Conservation (phyloP, 2,888 invertebrate species). For the Bombyx huttoni region DNA sequence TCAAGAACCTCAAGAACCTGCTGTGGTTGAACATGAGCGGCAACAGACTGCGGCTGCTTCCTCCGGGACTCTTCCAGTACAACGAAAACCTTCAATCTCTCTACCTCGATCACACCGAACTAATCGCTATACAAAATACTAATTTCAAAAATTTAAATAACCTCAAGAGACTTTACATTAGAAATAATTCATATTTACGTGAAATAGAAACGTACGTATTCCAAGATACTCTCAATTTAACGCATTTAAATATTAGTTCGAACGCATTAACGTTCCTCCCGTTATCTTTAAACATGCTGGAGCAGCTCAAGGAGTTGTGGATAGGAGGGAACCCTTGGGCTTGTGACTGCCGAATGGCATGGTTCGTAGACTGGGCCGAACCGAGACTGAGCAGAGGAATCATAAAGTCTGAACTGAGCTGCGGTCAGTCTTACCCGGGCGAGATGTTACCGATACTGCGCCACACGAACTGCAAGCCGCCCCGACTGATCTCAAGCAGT, state of each 20-base stretch:
- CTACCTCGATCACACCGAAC: constrained; percentile 76
- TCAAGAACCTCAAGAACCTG: constrained; percentile 71
- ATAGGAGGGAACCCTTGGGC: constrained; percentile 85
- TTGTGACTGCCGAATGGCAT: constrained; percentile 89
- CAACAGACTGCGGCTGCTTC: constrained; percentile 72
- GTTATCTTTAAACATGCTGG: constrained; percentile 76
- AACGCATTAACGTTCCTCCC: constrained; percentile 82
- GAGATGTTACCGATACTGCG: constrained; percentile 80
- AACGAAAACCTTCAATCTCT: constrained; percentile 74
- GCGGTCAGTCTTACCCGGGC: constrained; percentile 76
- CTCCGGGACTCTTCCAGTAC: constrained; percentile 75
- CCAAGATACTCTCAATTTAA: constrained; percentile 72
- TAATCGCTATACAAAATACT: constrained; percentile 76
- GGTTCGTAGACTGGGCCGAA: constrained; percentile 76
- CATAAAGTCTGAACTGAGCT: constrained; percentile 75
- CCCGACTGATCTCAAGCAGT: constrained; percentile 72
- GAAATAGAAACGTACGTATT: constrained; percentile 77
- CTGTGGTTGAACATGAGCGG: constrained; percentile 73
- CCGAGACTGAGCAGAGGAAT: constrained; percentile 42
- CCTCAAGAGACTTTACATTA: constrained; percentile 72
- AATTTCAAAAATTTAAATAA: constrained; percentile 76
- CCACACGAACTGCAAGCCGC: constrained; percentile 79
- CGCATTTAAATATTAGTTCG: constrained; percentile 77
- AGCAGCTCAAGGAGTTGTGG: constrained; percentile 74
- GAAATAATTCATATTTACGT: constrained; percentile 73